Evolutionary conservation across 2,888 invertebrate genomes (phyloP).

Genomic region (Galerucella calmariensis): DNA sequence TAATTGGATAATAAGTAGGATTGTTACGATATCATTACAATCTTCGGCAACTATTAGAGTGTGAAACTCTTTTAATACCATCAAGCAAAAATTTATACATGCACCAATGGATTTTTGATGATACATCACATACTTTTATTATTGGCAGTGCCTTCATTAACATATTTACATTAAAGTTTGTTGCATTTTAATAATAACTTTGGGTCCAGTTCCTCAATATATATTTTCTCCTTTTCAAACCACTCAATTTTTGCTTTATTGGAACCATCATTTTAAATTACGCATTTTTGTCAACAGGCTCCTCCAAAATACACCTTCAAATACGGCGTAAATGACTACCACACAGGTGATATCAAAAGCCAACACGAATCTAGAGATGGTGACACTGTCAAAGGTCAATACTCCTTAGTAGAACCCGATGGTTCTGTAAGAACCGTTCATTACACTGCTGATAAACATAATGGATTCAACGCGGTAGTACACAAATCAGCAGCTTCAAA

Average conservation of each 20-base stretch:
- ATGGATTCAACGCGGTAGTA: constrained; percentile 62
- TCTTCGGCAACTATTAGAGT: too few relatives aligned
- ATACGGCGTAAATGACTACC: constrained; percentile 62
- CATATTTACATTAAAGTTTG: too few relatives aligned
- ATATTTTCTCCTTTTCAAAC: too few relatives aligned
- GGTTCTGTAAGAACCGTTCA: constrained; percentile 62
- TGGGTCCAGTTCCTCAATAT: too few relatives aligned
- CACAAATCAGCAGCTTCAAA: constrained; percentile 51
- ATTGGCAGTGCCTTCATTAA: too few relatives aligned
- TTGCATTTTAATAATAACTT: too few relatives aligned
- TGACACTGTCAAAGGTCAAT: constrained; percentile 62
- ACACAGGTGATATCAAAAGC: constrained; percentile 62
- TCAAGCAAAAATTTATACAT: background rate
- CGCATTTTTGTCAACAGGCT: constrained; percentile 49
- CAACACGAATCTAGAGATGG: constrained; percentile 62
- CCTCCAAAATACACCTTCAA: constrained; percentile 61
- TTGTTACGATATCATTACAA: too few relatives aligned
- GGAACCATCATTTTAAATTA: background rate
- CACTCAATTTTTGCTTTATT: too few relatives aligned
- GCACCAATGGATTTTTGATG: background rate
- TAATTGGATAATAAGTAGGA: background rate
- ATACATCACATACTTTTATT: too few relatives aligned
- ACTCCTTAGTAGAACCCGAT: constrained; percentile 63
- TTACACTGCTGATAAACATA: constrained; percentile 62
- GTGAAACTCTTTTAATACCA: too few relatives aligned